Base-by-base conservation (phyloP, 1,140 invertebrate genomes). In the Cotesia vestalis region DNA sequence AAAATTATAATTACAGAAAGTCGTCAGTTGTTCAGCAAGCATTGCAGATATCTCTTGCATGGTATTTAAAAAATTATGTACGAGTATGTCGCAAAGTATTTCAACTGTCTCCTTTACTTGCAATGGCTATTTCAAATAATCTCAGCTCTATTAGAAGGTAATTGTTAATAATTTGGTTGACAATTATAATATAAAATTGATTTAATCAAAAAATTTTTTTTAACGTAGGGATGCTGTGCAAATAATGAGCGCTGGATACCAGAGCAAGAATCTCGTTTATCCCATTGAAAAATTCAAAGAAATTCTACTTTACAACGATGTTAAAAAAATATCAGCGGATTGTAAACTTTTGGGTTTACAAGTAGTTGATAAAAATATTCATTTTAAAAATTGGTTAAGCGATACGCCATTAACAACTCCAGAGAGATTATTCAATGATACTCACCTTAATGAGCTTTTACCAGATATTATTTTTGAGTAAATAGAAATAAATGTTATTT, bases 201-300 rank as follows among this genome's bases (percentile, higher is more conserved):
- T 52, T 35, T 46, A 62, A 52, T 71, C 66, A 52, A 27, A 57
- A 52, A 27, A 57, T 69, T 71, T 63, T 38, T 64, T 78, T 66
- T 66, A 64, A 75, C 73, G 59, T 75, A 91, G 90, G 76, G 75
- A 78, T 63, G 83, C 85, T n/a, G 78, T 91, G 2, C 51, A 81
- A 77, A 85, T 88, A 0, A 86, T 91, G 87, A 88, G 86, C 69
- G 74, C 75, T 27, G 90, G 84, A 3, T 91, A 89, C 76, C 89
- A 82, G 78, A 90, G 86, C 69, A 88, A 87, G 80, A 83, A 85
- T 53, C 76, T 89, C 9, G 80, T 76, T 1, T 89, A 88, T 69
- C 89, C 90, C 4, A 73, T 72, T 72, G 0, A 67, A 1, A 79
- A 83, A 73, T 66, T 86, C 12, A 77, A 81, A 73, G 67, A 81